A percentile compares a stretch with the other conserved stretches of the same genome.
Evolutionary conservation across 2,888 invertebrate genomes (phyloP).

Genomic region (Agrotis ipsilon): DNA sequence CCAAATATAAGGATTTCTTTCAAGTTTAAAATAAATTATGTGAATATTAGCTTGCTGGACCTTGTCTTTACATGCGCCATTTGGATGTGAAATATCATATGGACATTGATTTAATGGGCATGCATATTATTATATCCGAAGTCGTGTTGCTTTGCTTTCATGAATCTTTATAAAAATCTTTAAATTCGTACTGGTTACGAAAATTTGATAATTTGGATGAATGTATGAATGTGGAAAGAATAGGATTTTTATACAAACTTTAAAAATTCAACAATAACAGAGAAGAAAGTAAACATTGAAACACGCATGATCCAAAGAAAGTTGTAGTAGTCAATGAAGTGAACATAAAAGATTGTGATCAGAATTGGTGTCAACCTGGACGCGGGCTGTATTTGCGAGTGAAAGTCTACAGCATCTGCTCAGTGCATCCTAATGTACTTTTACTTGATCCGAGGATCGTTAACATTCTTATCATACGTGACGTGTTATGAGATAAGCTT

Average conservation of each 20-base stretch:
- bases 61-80: background rate
- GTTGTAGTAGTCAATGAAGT: conserved; percentile 46
- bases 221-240: background rate
- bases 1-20: conserved; percentile 23
- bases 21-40: conserved; percentile 7
- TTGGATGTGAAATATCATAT: background rate
- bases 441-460: conserved; percentile 61
- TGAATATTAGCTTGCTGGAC: background rate
- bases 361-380: conserved; percentile 70
- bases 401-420: conserved; percentile 74
- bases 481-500: conserved; percentile 64
- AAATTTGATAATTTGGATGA: conserved; percentile 4
- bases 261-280: background rate
- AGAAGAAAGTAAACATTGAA: conserved; percentile 32
- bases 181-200: background rate
- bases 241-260: too few relatives aligned
- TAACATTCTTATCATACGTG: conserved; percentile 56
- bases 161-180: background rate
- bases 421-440: conserved; percentile 69
- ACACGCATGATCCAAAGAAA: conserved; percentile 37
- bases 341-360: conserved; percentile 59
- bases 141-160: background rate
- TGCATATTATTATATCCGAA: background rate
- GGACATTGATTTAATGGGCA: background rate
- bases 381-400: conserved; percentile 61